Evolutionary conservation across 2,888 invertebrate genomes (phyloP), one percentile per base, ranked within the genome.

Genomic region (Dione juno): DNA sequence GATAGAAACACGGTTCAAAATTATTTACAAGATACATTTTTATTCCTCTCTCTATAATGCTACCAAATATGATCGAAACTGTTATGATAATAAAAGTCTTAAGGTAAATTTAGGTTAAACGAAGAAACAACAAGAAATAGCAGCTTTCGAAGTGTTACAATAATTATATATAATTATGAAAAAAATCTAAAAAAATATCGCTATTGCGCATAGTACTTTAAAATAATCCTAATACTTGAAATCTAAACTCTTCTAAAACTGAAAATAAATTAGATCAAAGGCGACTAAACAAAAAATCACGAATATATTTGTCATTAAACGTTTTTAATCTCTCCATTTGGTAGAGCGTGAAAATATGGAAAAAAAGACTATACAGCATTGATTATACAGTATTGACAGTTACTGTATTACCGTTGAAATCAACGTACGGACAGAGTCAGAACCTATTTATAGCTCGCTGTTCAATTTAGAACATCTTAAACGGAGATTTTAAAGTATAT

Each of bases 51-150:
- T 67, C 65, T 70, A 70, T 69, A 72, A 65, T 66, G 67, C 57
- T 48, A 68, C 69, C 63, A 73, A 73, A 73, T 73, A 66, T 71
- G 71, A 71, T 73, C 54, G 73, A 68, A 70, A 61, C 67, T 66
- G 67, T 67, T 70, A 71, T 64, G 67, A 63, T 63, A 67, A 67
- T 71, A 71, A 61, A 71, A 71, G 63, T 66, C 63, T 67, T 67
- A 58, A 64, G 64, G 52, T 64, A 64, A 52, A 52, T 64, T 64
- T 64, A 35, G 48, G 64, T 50, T 64, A 64, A 50, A 50, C 19
- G 19, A 64, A 64, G 37, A 50, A 52, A 52, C 19, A 52, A 64
- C 52, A 52, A 64, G 37, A 37, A 21, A 35, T 11, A 19, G 13
- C 2, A 19, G 28, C n/a, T 43, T 43, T 50, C 11, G 37, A 50